Percentiles rank a stretch among this genome's conserved stretches.
Evolutionary conservation across 2,797 vertebrate genomes (phyloP).

Genomic region (Falco berigora): DNA sequence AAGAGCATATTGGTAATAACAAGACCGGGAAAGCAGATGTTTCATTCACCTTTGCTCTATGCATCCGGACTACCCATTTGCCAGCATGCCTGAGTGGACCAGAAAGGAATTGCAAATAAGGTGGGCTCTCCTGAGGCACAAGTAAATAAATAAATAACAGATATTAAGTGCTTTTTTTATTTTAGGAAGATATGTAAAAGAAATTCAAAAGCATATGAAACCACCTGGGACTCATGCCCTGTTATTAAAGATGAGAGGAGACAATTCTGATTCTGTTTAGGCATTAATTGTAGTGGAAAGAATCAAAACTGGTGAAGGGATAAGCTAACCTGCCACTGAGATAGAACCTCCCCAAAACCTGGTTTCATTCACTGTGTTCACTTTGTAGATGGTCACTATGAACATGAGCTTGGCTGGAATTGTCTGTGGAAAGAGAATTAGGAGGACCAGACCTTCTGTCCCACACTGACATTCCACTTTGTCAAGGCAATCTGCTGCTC

Average conservation of each 20-base stretch:
- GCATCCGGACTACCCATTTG: background rate
- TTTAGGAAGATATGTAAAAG: background rate
- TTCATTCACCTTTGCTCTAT: constrained; percentile 33
- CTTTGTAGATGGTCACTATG: background rate
- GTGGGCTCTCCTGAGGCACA: background rate
- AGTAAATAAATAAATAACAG: background rate
- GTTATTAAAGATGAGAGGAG: background rate
- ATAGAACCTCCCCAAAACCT: accelerated
- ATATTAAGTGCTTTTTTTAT: background rate
- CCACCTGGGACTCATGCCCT: background rate
- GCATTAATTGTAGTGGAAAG: background rate
- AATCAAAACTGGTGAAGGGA: background rate
- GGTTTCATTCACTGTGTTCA: background rate
- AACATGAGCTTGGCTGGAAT: background rate
- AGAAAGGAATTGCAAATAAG: constrained; percentile 11
- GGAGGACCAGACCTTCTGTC: background rate
- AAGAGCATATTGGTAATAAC: constrained; percentile 47
- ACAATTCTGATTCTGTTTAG: background rate
- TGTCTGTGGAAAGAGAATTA: background rate
- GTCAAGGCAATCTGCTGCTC: background rate
- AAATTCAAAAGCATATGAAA: background rate
- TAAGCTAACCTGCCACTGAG: background rate
- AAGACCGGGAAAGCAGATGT: constrained; percentile 56
- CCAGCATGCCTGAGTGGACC: background rate
- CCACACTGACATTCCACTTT: background rate